Conservation (phyloP, 30 jellyfish, hydroid and myxozoan genomes). For the Turritopsis dohrnii region DNA sequence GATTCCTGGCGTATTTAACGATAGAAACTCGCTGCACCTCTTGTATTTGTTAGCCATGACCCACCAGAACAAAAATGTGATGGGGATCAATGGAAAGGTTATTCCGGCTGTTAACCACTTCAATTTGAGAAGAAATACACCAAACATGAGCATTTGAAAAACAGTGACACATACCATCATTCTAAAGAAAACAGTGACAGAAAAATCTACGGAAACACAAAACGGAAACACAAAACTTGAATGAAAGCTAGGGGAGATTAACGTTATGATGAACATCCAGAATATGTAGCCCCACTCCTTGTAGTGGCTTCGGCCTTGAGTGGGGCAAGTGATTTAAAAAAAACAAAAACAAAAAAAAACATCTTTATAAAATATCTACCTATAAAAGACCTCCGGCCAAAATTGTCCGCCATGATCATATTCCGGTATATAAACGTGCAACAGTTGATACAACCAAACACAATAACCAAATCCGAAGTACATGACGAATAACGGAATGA, state of each 20-base stretch:
- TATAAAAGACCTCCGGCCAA: slow-evolving; percentile 82
- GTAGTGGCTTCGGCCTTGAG: too few relatives aligned
- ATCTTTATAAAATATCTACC: slow-evolving; percentile 34
- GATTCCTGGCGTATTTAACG: slow-evolving; percentile 42
- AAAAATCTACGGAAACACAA: too few relatives aligned
- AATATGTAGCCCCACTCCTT: too few relatives aligned
- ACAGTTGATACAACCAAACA: slow-evolving; percentile 88
- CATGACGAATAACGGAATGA: slow-evolving; percentile 59
- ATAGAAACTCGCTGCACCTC: slow-evolving; percentile 30
- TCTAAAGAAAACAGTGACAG: slow-evolving; percentile 36
- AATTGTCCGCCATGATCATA: slow-evolving; percentile 81
- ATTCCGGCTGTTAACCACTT: slow-evolving; percentile 36
- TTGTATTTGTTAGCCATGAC: slow-evolving; percentile 30
- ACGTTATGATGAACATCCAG: too few relatives aligned
- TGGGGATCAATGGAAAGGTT: slow-evolving; percentile 45
- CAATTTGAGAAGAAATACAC: slow-evolving; percentile 65
- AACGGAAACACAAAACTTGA: not conserved
- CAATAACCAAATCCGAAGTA: slow-evolving; percentile 55
- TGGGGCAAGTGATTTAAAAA: too few relatives aligned
- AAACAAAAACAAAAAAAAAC: too few relatives aligned
- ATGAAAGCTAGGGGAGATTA: too few relatives aligned
- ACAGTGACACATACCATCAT: slow-evolving; percentile 55
- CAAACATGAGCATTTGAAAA: slow-evolving; percentile 90
- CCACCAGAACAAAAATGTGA: slow-evolving; percentile 59
- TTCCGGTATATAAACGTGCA: slow-evolving; percentile 80